These are phyloP conservation scores for Heliconius himera DNA, from an alignment of 1,140 invertebrate species.

Conservation along the genomic window DNA sequence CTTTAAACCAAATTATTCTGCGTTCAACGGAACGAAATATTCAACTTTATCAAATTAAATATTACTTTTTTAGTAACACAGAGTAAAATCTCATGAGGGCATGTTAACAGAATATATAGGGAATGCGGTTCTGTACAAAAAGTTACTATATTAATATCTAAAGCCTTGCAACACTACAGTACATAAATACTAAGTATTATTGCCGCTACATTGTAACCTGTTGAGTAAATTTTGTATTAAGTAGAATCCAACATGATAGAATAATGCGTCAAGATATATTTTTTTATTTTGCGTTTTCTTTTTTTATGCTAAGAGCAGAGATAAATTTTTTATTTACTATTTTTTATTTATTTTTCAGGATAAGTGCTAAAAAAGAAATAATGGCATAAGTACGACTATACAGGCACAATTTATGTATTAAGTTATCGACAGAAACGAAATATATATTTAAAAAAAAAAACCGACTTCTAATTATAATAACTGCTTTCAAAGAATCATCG, in stretches of 20 bases:
- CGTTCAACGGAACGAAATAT: too few relatives aligned
- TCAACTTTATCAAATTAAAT: neutral
- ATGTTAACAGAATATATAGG: neutral
- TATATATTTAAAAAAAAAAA: too few relatives aligned
- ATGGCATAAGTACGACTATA: too few relatives aligned
- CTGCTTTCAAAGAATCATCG: neutral
- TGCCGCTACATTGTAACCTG: neutral
- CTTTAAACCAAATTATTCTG: too few relatives aligned
- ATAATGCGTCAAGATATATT: neutral
- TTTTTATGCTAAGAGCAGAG: too few relatives aligned
- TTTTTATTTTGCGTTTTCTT: too few relatives aligned
- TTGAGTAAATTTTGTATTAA: neutral
- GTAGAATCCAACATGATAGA: neutral
- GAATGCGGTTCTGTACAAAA: neutral
- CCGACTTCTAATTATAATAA: too few relatives aligned
- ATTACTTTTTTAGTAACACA: neutral
- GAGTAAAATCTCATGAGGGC: neutral
- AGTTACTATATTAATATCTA: neutral
- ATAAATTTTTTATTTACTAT: too few relatives aligned
- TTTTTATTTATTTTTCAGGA: too few relatives aligned
- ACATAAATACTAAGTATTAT: conserved; percentile 1
- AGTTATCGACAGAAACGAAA: too few relatives aligned
- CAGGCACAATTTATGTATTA: too few relatives aligned
- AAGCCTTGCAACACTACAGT: neutral
- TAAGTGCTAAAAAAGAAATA: too few relatives aligned